Evolutionary conservation across 2,888 invertebrate species (phyloP).

Genomic region (Aquatica leii): DNA sequence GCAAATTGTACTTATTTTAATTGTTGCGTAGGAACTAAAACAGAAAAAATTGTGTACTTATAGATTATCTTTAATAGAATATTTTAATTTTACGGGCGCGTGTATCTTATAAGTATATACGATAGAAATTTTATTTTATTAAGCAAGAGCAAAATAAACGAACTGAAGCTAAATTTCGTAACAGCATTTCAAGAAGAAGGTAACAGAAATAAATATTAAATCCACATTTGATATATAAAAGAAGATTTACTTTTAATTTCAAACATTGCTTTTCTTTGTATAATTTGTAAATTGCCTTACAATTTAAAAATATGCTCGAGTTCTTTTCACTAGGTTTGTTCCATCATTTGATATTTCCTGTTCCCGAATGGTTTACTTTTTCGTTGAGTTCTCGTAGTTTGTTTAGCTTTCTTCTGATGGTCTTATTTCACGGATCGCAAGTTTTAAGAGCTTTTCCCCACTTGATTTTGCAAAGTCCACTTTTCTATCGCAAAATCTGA

Average conservation of each 20-base stretch:
- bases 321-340: constrained; percentile 30
- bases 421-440: constrained; percentile 60
- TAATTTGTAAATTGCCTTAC: constrained; percentile 32
- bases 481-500: constrained; percentile 23
- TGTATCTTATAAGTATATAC: too few species aligned
- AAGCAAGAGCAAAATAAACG: too few species aligned
- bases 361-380: constrained; percentile 39
- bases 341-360: constrained; percentile 38
- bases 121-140: too few species aligned
- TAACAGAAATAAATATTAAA: not conserved
- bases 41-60: too few species aligned
- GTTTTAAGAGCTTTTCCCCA: constrained; percentile 49
- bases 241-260: constrained; percentile 16
- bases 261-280: constrained; percentile 24
- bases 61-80: too few species aligned
- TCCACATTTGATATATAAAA: not conserved
- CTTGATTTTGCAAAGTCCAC: constrained; percentile 35
- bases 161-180: too few species aligned
- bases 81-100: too few species aligned
- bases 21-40: too few species aligned
- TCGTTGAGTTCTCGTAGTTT: constrained; percentile 40
- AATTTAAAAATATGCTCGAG: constrained; percentile 34
- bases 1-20: too few species aligned
- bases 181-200: too few species aligned
- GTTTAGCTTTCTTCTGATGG: constrained; percentile 55